phyloP scores from a whole-genome alignment of 2,797 vertebrate species.

The Brachyalestes nurse region DNA sequence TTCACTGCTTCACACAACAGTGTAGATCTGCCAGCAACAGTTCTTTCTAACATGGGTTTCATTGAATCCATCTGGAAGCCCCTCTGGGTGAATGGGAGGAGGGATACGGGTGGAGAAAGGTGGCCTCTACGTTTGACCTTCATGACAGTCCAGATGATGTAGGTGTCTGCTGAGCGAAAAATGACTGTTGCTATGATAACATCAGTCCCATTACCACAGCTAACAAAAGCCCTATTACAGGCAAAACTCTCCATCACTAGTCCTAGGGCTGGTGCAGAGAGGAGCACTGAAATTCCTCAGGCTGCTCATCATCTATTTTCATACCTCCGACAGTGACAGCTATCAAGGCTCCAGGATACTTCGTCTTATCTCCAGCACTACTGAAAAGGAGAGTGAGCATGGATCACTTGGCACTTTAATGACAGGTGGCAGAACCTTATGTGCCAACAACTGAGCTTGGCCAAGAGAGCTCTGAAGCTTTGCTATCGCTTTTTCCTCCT shows the following conservation, averaged over 20 bases:
- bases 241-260: constrained; percentile 1
- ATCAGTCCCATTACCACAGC: constrained; percentile 13
- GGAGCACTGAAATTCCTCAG: constrained; percentile 28
- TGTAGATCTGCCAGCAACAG: constrained; percentile 38
- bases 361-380: constrained; percentile 17
- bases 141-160: constrained; percentile 15
- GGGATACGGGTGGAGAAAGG: not conserved
- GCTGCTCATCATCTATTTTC: constrained; percentile 8
- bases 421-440: not conserved
- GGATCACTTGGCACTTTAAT: not conserved
- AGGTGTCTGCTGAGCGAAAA: constrained; percentile 29
- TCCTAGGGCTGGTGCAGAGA: constrained; percentile 10
- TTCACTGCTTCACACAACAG: constrained; percentile 35
- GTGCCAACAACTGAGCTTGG: not conserved
- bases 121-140: constrained; percentile 18
- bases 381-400: constrained; percentile 3
- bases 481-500: not conserved
- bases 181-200: constrained; percentile 22
- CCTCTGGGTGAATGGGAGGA: not conserved
- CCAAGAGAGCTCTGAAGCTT: not conserved
- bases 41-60: constrained; percentile 46
- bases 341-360: constrained; percentile 15
- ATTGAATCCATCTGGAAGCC: constrained; percentile 53
- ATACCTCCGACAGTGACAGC: constrained; percentile 17
- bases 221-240: constrained; percentile 35